These are phyloP conservation scores for Machaerirhynchus nigripectus DNA, from an alignment of 2,113 vertebrate species.

Conservation along the genomic window DNA sequence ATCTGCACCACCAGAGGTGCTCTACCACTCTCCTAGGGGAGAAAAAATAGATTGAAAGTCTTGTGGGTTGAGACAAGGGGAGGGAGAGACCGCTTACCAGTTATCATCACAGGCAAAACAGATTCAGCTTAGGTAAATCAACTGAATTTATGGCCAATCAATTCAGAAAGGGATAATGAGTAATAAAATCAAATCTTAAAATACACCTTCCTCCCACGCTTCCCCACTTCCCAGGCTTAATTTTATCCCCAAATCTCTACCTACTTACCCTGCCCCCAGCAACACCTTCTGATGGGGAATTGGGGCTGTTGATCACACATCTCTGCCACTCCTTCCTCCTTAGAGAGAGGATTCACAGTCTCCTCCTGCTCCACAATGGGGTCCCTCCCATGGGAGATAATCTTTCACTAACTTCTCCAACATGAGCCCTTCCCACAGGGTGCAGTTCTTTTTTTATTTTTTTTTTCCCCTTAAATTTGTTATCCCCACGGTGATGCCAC, in stretches of 20 bases:
- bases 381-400: not conserved
- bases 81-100: not conserved
- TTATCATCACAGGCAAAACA: not conserved
- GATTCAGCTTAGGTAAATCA: not conserved
- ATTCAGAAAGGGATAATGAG: not conserved
- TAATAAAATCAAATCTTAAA: not conserved
- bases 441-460: not conserved
- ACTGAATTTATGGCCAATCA: not conserved
- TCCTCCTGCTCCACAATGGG: not conserved
- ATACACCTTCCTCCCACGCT: not conserved
- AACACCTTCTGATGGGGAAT: not conserved
- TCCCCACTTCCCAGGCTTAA: not conserved
- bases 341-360: no score
- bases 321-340: not conserved
- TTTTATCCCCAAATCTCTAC: not conserved
- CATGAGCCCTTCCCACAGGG: not conserved
- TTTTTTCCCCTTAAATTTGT: not conserved
- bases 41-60: not conserved
- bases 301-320: not conserved
- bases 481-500: not conserved
- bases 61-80: accelerated
- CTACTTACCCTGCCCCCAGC: not conserved
- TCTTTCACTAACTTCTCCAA: not conserved
- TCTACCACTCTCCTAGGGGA: not conserved
- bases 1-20: no score